Evolutionary conservation across 2,113 vertebrate species (phyloP).

Genomic region (Silurus glanis): DNA sequence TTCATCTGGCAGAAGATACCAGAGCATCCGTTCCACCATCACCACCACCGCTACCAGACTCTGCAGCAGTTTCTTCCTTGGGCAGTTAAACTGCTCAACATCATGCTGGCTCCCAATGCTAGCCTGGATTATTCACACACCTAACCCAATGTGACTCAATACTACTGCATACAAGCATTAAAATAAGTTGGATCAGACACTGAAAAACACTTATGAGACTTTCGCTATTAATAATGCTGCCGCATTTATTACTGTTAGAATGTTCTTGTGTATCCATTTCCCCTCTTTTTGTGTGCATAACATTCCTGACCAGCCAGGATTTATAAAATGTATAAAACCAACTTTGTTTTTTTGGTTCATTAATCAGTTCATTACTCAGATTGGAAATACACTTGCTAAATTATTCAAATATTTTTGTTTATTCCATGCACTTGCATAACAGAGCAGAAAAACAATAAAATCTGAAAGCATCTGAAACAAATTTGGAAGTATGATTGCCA

Average conservation of each 20-base stretch:
- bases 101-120: not conserved
- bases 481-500: not conserved
- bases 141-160: not conserved
- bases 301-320: not conserved
- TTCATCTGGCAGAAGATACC: not conserved
- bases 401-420: not conserved
- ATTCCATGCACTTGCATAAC: not conserved
- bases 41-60: not conserved
- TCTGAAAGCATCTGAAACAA: not conserved
- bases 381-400: not conserved
- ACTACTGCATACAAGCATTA: not conserved
- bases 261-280: not conserved
- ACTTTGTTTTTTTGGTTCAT: not conserved
- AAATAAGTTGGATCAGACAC: not conserved
- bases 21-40: not conserved
- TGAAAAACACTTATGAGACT: not conserved
- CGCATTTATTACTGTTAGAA: not conserved
- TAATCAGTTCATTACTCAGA: not conserved
- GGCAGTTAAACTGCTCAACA: not conserved
- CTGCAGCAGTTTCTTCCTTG: not conserved
- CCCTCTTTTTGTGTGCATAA: not conserved
- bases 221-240: not conserved
- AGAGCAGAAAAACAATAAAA: not conserved
- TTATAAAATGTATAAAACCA: not conserved
- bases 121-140: not conserved